phyloP scores from a whole-genome alignment of 2,888 invertebrate species.

The Synergus umbraculus region DNA sequence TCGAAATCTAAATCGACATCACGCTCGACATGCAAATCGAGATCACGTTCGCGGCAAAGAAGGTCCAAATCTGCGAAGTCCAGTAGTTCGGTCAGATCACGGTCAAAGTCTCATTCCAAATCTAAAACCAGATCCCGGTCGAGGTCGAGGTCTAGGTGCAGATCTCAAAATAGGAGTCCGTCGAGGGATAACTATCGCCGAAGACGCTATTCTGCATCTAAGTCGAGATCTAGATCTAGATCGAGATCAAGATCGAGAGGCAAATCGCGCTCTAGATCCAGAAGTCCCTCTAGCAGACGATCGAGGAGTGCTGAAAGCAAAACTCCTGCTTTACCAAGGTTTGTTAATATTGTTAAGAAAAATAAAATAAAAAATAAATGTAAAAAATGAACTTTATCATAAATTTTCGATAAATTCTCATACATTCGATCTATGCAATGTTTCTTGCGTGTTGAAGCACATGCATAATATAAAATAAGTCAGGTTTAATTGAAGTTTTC shows the following conservation, averaged over 20 bases:
- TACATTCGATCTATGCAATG: too few relatives aligned
- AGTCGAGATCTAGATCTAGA: conserved; percentile 70
- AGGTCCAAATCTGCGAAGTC: conserved; percentile 65
- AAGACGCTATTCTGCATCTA: conserved; percentile 69
- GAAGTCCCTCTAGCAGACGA: conserved; percentile 70
- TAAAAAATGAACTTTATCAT: too few relatives aligned
- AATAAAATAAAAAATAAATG: too few relatives aligned
- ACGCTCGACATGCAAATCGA: conserved; percentile 63
- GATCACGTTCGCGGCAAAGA: conserved; percentile 62
- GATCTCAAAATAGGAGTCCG: conserved; percentile 68
- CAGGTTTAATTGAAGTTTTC: background rate
- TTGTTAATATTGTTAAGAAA: conserved; percentile 44
- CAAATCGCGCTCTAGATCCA: conserved; percentile 65
- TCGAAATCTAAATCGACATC: conserved; percentile 51
- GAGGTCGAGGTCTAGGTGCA: conserved; percentile 68
- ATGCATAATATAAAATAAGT: too few relatives aligned
- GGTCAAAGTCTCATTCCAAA: conserved; percentile 67
- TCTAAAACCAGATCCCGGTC: conserved; percentile 68
- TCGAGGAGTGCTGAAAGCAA: conserved; percentile 73
- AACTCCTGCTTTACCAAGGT: conserved; percentile 73
- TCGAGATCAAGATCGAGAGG: conserved; percentile 70
- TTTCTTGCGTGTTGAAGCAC: too few relatives aligned
- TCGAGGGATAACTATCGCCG: conserved; percentile 69
- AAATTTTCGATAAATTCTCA: too few relatives aligned
- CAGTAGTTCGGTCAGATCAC: conserved; percentile 61